Percentiles rank a stretch among this genome's conserved stretches.
These are phyloP conservation scores for Argopecten irradians DNA, from an alignment of 1,140 invertebrate genomes.

Conservation along the genomic window DNA sequence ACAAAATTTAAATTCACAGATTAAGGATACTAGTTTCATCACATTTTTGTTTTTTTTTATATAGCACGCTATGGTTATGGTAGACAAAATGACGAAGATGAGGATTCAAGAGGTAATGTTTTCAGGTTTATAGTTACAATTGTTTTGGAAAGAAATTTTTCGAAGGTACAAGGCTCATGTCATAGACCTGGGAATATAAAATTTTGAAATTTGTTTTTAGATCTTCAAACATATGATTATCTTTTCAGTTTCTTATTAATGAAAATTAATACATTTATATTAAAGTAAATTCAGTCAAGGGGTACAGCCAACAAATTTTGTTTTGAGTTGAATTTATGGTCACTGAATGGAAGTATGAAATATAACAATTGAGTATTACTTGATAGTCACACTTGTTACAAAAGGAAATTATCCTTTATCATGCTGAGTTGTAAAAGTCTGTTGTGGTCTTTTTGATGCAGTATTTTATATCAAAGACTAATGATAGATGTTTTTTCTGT, in stretches of 20 bases:
- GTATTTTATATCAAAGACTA: neutral
- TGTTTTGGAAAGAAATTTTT: neutral
- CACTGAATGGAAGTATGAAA: too few species aligned
- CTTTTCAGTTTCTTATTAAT: neutral
- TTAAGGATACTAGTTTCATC: neutral
- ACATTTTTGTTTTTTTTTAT: neutral
- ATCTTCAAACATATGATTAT: slow-evolving; percentile 11
- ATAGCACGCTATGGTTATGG: slow-evolving; percentile 48
- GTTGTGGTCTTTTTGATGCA: neutral
- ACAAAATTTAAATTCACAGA: neutral
- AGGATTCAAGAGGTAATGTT: slow-evolving; percentile 33
- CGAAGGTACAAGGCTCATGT: neutral
- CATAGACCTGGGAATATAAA: neutral
- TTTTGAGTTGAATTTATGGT: too few species aligned
- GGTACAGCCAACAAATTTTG: too few species aligned
- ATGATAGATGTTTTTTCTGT: neutral
- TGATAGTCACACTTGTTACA: too few species aligned
- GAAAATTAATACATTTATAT: neutral
- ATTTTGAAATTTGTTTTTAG: neutral
- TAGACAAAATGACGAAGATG: slow-evolving; percentile 40
- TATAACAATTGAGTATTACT: too few species aligned
- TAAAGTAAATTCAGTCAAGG: neutral
- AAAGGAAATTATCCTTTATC: too few species aligned
- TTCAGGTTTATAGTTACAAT: neutral
- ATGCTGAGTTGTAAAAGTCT: too few species aligned